Evolutionary conservation across 2,797 vertebrate species (phyloP), one percentile per base, ranked within the genome.

Genomic region (Falco novaeseelandiae): DNA sequence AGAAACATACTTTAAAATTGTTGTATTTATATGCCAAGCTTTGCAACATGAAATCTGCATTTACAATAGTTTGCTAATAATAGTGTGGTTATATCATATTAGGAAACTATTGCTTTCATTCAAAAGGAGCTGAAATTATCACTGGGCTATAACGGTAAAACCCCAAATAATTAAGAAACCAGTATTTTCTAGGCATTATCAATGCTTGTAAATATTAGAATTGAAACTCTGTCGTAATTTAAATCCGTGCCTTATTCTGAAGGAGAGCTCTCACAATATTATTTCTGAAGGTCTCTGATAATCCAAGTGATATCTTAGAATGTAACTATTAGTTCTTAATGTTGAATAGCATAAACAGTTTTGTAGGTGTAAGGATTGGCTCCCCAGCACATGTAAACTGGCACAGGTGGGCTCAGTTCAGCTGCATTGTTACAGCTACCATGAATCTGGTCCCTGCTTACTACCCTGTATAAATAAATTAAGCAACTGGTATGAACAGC

Each of bases 331-430:
- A 25, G 11, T 30, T 49, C 85, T 17, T 21, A 29, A 14, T 8
- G 16, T 63, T 36, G 59, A n/a, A n/a, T 25, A 40, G 13, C 21
- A 29, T 40, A 16, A 69, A 3, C 5, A 61, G 17, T 55, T 67
- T 25, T 44, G 58, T 29, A 66, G 32, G 48, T 59, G 55, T 58
- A 32, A 32, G 76, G 54, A 54, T 19, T 49, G 74, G 7, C 36
- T 81, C 52, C 13, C 25, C 4, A 20, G 36, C 6, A 4, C 2
- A 0, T 1, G 6, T n/a, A 3, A 67, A 12, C 32, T 4, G 42
- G 61, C 10, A 6, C 40, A 65, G 52, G n/a, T 32, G 16, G n/a
- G 81, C 29, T 30, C 22, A 36, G 29, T 57, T 85, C 20, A 85
- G 38, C 36, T n/a, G 57, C 10, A n/a, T 25, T 63, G 40, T 19